Evolutionary conservation across 2,888 invertebrate genomes (phyloP), one percentile per base, ranked within the genome.

Genomic region (Petrophora chlorosata): DNA sequence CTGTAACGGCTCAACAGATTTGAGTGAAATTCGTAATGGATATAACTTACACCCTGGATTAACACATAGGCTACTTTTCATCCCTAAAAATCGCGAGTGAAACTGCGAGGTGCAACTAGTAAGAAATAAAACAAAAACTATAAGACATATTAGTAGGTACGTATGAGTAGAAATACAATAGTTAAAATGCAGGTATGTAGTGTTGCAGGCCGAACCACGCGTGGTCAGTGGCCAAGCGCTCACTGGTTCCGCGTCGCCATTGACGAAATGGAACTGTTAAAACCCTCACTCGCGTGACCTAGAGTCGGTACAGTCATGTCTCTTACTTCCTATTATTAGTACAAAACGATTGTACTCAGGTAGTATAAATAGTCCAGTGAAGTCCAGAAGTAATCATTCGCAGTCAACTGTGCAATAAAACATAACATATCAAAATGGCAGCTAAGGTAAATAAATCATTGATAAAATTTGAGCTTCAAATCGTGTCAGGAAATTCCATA

Each of bases 301-400:
- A 84, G 74, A 79, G 68, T 68, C 56, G 46, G 58, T 68, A 67
- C 75, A 25, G 23, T 8, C 23, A 76, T 79, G 72, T 80, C 81
- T 78, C 67, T 83, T 81, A 84, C 83, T 88, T 88, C 87, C 85
- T 86, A 83, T 81, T 83, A 79, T 72, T 76, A 82, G 77, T 73
- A 67, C 64, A 65, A 63, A 80, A 81, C 67, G 73, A 77, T 72
- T 79, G 82, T 76, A 63, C 74, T 71, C 73, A 74, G 79, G 67
- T 58, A 47, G 57, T 78, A 79, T 79, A 80, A 81, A 85, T 87
- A 81, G 80, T 71, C 72, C 77, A 66, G 67, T 61, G 42, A 23
- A 65, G 61, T 64, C 70, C 74, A 65, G 76, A 76, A 77, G 72
- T 73, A 71, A 80, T 76, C 87, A 90, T 85, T 89, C 86, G 71